Evolutionary conservation across 2,113 vertebrate genomes (phyloP).

Genomic region (Lynx canadensis): DNA sequence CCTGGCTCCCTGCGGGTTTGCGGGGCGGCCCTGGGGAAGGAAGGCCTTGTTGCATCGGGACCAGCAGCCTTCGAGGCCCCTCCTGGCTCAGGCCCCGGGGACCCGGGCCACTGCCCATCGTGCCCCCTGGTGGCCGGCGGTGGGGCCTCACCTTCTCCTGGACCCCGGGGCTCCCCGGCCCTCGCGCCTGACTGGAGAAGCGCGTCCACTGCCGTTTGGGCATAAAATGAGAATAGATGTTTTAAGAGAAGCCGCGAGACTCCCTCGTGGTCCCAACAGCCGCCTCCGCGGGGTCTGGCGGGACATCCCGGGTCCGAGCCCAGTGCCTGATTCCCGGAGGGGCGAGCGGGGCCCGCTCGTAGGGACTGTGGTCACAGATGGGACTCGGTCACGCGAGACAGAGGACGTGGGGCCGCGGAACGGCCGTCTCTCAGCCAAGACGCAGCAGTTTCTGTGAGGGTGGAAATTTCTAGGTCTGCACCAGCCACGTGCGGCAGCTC

Average conservation of each 20-base stretch:
- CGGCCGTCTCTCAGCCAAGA: neutral
- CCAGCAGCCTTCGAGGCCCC: neutral
- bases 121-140: neutral
- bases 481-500: neutral
- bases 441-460: neutral
- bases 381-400: too few species aligned
- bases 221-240: neutral
- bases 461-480: neutral
- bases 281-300: fast-evolving
- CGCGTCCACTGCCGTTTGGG: neutral
- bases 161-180: too few species aligned
- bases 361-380: too few species aligned
- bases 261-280: neutral
- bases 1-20: neutral
- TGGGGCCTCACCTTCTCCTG: neutral
- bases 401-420: neutral
- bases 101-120: neutral
- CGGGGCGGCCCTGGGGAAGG: neutral
- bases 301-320: neutral
- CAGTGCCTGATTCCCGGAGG: neutral
- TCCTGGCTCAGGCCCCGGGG: neutral
- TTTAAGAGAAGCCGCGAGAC: neutral
- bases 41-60: neutral
- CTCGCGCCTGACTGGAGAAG: neutral
- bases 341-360: neutral